Conservation (phyloP, 2,888 invertebrate species). For the Drosophila mercatorum region DNA sequence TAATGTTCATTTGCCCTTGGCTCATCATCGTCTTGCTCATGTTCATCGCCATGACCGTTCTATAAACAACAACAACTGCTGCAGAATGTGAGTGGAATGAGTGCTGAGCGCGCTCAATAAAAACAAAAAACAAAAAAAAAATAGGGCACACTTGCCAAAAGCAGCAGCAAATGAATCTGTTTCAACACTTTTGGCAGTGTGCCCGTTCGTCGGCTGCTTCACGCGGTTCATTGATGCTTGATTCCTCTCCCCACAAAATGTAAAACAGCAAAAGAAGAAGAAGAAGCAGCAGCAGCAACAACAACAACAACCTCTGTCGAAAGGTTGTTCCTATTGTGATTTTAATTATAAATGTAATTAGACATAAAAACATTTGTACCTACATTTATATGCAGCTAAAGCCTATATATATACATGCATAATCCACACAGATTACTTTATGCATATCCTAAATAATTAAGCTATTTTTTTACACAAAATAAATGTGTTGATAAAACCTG, state of each 20-base stretch:
- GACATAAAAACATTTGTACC: conserved; percentile 30
- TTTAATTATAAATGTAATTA: conserved; percentile 46
- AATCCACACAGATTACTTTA: not conserved
- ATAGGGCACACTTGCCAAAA: conserved; percentile 68
- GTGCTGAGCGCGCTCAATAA: conserved; percentile 6
- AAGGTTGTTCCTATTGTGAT: conserved; percentile 57
- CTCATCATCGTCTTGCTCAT: conserved; percentile 88
- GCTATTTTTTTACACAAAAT: conserved; percentile 29
- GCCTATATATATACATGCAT: not conserved
- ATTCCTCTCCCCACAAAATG: conserved; percentile 63
- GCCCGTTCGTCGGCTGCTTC: conserved; percentile 52
- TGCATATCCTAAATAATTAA: conserved; percentile 37
- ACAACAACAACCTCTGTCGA: not conserved
- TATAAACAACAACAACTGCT: conserved; percentile 81
- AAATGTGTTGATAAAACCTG: conserved; percentile 20
- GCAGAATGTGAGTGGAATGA: conserved; percentile 14
- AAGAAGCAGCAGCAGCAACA: not conserved
- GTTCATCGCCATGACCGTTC: conserved; percentile 88
- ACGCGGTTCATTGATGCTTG: conserved; percentile 29
- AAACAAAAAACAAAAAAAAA: conserved; percentile 23
- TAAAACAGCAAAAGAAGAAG: conserved; percentile 29
- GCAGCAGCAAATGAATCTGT: conserved; percentile 38
- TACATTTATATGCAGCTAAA: conserved; percentile 13
- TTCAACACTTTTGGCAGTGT: conserved; percentile 76
- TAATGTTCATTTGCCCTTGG: conserved; percentile 89